These are phyloP conservation scores for Xiphophorus birchmanni DNA, from an alignment of 2,797 vertebrate species.

Conservation along the genomic window DNA sequence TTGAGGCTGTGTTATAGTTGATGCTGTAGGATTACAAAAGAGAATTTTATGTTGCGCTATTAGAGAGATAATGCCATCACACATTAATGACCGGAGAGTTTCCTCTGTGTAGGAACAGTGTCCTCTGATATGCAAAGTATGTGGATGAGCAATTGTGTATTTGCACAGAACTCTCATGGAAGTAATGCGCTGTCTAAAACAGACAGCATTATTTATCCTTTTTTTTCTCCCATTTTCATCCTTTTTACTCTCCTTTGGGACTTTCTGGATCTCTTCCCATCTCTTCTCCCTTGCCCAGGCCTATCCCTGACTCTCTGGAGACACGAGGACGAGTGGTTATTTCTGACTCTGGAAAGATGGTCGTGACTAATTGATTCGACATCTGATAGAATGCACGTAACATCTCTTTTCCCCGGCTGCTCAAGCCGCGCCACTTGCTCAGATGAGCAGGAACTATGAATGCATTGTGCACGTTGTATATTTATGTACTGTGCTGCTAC, in stretches of 20 bases:
- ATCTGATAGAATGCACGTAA: constrained; percentile 79
- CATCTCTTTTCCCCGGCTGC: constrained; percentile 67
- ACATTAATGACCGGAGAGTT: constrained; percentile 79
- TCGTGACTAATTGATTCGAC: constrained; percentile 82
- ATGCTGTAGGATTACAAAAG: constrained; percentile 67
- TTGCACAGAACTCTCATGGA: constrained; percentile 59
- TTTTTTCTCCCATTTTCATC: constrained; percentile 58
- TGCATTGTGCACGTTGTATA: constrained; percentile 72
- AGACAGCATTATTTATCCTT: constrained; percentile 80
- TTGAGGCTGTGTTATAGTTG: constrained; percentile 51
- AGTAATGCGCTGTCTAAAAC: constrained; percentile 64
- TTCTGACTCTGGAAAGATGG: constrained; percentile 76
- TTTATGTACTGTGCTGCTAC: constrained; percentile 68
- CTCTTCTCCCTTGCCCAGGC: constrained; percentile 71
- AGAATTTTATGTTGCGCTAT: constrained; percentile 72
- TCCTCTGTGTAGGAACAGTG: constrained; percentile 58
- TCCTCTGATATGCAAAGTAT: constrained; percentile 79
- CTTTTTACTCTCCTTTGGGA: constrained; percentile 67
- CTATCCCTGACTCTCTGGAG: constrained; percentile 67
- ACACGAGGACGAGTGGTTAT: constrained; percentile 72
- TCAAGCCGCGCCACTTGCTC: constrained; percentile 67
- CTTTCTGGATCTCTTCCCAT: constrained; percentile 73
- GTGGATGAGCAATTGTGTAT: constrained; percentile 48
- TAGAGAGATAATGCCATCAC: constrained; percentile 78
- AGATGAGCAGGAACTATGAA: constrained; percentile 70